Evolutionary conservation across 2,113 vertebrate species (phyloP).

Genomic region (Oceanites oceanicus): DNA sequence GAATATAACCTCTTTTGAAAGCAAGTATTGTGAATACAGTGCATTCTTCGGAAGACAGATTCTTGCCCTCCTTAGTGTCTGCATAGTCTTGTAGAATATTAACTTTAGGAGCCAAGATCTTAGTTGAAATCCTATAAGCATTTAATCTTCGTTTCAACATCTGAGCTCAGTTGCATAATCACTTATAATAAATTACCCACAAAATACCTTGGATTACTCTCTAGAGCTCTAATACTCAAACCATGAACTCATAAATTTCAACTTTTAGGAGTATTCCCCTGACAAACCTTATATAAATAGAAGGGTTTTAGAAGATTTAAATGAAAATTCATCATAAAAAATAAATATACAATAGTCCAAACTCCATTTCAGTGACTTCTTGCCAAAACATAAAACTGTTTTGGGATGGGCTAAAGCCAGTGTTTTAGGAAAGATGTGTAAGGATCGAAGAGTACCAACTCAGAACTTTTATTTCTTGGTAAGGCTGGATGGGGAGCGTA

Average conservation of each 20-base stretch:
- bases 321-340: neutral
- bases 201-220: conserved; percentile 8
- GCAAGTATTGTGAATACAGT: neutral
- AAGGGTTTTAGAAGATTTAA: neutral
- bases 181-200: neutral
- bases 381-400: neutral
- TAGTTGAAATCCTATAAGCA: conserved; percentile 18
- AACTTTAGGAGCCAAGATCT: neutral
- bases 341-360: neutral
- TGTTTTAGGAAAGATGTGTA: neutral
- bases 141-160: conserved; percentile 14
- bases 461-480: neutral
- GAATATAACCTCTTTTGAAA: neutral
- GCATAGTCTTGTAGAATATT: neutral
- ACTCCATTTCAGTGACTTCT: neutral
- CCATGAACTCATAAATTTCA: neutral
- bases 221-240: neutral
- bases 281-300: neutral
- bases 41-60: neutral
- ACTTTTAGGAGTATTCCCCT: neutral
- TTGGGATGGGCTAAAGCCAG: neutral
- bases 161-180: neutral
- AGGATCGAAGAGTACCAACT: neutral
- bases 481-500: neutral
- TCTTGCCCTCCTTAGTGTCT: neutral